Base-by-base conservation (phyloP, 2,888 invertebrate genomes). In the Psylliodes chrysocephalus region DNA sequence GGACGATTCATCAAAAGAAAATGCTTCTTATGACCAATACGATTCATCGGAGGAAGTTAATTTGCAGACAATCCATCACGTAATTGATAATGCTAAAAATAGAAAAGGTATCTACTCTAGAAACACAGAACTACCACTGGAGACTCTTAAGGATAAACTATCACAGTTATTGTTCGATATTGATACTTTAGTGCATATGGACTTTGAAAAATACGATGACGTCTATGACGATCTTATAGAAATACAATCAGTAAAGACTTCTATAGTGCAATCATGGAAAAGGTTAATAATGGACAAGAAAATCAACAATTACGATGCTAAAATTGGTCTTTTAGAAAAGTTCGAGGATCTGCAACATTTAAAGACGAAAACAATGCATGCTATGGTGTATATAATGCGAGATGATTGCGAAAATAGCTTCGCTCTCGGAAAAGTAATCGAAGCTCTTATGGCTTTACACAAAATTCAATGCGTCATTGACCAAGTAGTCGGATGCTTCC, bases 191-290 rank as follows among this genome's bases (percentile, higher is more conserved):
- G 72, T 80, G 2, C 74, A 76, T 52, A 67, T 78, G 35, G 75
- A 80, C 61, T 74, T 77, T 14, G 73, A 73, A 5, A 70, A 74
- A 35, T 79, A 80, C 55, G 71, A 75, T 3, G 61, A 73, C 6
- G 71, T 81, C 17, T 76, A 75, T 61, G 75, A 77, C 12, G 72
- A 77, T 10, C 52, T 82, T 5, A 66, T 76, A 0, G 77, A 77
- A 60, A 60, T 81, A 7, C 77, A 82, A 57, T 71, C 73, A 19
- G 71, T 80, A 28, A 80, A 80, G 57, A 69, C 71, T 3, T 71
- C 75, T 0, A 69, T 79, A 3, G 73, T 76, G 0, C 71, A 76
- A 46, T 78, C 79, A 25, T 82, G 81, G 81, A 79, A 78, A 47
- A 71, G 77, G 17, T 42, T 75, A 1, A 59, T 81, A 10, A 73